Evolutionary conservation across 2,888 invertebrate species (phyloP).

Genomic region (Sarcophaga subvicina): DNA sequence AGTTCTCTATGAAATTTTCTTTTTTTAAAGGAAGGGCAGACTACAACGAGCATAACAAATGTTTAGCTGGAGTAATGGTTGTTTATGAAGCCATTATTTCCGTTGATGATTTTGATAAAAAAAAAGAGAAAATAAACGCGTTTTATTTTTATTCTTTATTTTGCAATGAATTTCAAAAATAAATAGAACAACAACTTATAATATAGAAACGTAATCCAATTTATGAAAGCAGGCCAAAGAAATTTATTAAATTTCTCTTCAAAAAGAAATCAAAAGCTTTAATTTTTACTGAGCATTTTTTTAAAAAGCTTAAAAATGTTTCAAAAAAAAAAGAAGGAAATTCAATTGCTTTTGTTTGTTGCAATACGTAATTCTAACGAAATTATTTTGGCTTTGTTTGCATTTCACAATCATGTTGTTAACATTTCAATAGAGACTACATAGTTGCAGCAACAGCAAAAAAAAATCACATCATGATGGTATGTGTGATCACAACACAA

Average conservation of each 20-base stretch:
- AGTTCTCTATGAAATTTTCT: conserved; percentile 25
- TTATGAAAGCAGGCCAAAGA: conserved; percentile 8
- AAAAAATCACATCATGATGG: not conserved
- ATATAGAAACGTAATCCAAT: conserved; percentile 31
- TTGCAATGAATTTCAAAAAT: conserved; percentile 52
- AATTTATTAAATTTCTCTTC: not conserved
- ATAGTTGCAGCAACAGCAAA: conserved; percentile 12
- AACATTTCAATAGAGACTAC: conserved; percentile 18
- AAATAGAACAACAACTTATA: conserved; percentile 31
- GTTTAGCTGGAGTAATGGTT: conserved; percentile 34
- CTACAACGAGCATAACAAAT: not conserved
- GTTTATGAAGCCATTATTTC: conserved; percentile 66
- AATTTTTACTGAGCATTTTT: not conserved
- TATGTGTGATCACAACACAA: not conserved
- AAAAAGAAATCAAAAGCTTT: not conserved
- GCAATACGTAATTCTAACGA: conserved; percentile 24
- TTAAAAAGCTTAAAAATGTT: not conserved
- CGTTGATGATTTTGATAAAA: conserved; percentile 65
- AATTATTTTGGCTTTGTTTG: conserved; percentile 59
- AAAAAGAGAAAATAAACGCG: conserved; percentile 27
- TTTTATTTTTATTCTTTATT: conserved; percentile 39
- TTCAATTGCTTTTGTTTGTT: not conserved
- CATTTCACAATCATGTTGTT: conserved; percentile 57
- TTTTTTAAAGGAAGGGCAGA: not conserved
- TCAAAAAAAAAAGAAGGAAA: not conserved